Base-by-base conservation (phyloP, 1,140 invertebrate genomes). In the Dufourea novaeangliae region DNA sequence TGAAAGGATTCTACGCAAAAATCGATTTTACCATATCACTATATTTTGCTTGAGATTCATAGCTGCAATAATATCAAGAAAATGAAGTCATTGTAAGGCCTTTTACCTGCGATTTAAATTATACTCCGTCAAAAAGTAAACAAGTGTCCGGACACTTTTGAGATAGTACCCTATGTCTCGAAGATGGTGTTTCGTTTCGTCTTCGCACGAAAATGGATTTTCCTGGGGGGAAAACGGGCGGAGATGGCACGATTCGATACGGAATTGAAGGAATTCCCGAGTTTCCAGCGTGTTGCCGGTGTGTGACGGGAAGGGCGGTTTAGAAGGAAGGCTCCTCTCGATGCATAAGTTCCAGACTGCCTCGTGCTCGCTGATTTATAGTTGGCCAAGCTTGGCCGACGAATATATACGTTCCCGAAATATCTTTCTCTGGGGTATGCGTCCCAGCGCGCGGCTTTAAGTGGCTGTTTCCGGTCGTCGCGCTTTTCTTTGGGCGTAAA, bases 191-290 rank as follows among this genome's bases (percentile, higher is more conserved):
- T 68, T 75, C 39, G 37, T 14, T 34, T 7, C 20, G 0, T 7
- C 12, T 25, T 37, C 29, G 12, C 1, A 54, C n/a, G 29, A 34
- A n/a, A 56, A 57, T 71, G 22, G 41, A 77, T 77, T 71, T 71
- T 62, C 44, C 39, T 22, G 1, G n/a, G 1, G n/a, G 22, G 29
- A 68, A 80, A 71, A 61, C 29, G 29, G 34, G 50, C 56, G 61
- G 34, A 81, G 82, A 85, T 84, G 83, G 66, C 82, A 78, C 67
- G 67, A 22, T 78, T 84, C 34, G 83, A 85, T 84, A 85, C 46
- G 64, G 75, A 78, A 81, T 84, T 70, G 74, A 44, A 66, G 68
- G 83, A 62, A 83, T 62, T 72, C 54, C 17, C 46, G 54, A 76
- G 64, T 78, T 62, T 76, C 59, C 59, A 68, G 27, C 56, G 76